Percentiles rank a stretch among this genome's conserved stretches.
These are phyloP conservation scores for Sebastes miniatus DNA, from an alignment of 2,797 vertebrate genomes.

Conservation along the genomic window DNA sequence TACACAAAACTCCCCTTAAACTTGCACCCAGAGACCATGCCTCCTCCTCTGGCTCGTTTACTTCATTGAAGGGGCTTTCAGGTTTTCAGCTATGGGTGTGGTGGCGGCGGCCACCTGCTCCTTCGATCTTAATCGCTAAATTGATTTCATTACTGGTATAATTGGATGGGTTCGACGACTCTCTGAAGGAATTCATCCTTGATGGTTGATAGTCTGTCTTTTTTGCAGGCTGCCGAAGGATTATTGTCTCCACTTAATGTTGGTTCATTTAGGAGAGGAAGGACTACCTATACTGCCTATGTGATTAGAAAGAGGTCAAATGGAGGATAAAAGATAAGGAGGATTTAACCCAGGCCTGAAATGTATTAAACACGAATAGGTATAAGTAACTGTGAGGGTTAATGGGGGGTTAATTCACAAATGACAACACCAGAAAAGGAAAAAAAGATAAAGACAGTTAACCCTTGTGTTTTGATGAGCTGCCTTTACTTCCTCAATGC, in stretches of 20 bases:
- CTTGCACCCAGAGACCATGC: neutral
- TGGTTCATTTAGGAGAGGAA: conserved; percentile 9
- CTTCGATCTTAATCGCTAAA: conserved; percentile 46
- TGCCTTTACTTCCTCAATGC: neutral
- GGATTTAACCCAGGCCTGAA: neutral
- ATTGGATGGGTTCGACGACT: conserved; percentile 59
- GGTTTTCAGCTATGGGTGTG: conserved; percentile 31
- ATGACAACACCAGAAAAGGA: neutral
- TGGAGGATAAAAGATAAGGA: neutral
- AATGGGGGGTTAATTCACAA: neutral
- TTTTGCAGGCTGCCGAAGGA: conserved; percentile 22
- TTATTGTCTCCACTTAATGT: conserved; percentile 26
- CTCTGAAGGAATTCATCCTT: conserved; percentile 37
- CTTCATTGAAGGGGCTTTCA: conserved; percentile 1
- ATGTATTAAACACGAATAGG: neutral
- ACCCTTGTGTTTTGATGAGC: neutral
- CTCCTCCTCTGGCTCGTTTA: conserved; percentile 39
- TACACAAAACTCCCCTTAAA: neutral
- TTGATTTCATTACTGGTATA: conserved; percentile 64
- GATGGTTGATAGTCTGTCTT: conserved; percentile 25
- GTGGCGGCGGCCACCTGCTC: conserved; percentile 53
- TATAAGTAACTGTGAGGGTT: neutral
- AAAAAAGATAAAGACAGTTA: neutral
- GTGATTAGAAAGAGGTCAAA: conserved; percentile 6
- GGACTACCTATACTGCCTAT: neutral